phyloP scores from a whole-genome alignment of 2,113 vertebrate genomes.

The Oryzias javanicus region DNA sequence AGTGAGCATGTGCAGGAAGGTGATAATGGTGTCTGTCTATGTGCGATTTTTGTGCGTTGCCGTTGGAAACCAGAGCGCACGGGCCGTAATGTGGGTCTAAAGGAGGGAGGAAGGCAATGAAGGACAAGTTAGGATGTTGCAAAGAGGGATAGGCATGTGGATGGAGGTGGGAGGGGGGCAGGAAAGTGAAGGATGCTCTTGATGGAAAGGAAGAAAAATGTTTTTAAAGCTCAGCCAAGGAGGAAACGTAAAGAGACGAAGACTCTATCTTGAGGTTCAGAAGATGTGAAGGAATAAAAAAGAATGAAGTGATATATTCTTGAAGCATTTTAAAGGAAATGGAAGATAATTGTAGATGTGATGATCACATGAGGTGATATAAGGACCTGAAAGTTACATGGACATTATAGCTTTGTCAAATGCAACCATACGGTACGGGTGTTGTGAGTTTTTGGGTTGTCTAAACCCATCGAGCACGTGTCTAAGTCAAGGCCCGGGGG shows the following conservation, averaged over 20 bases:
- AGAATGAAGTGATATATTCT: no score
- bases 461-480: no score
- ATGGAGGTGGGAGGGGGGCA: slow-evolving; percentile 2
- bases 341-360: no score
- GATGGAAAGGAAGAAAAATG: slow-evolving; percentile 25
- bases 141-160: slow-evolving; percentile 15
- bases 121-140: slow-evolving; percentile 37
- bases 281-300: slow-evolving; percentile 9
- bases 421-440: no score
- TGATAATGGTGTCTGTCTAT: slow-evolving; percentile 23
- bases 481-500: no score
- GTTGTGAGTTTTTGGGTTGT: no score
- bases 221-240: slow-evolving; percentile 1
- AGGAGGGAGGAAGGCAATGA: slow-evolving; percentile 21
- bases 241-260: slow-evolving; percentile 22
- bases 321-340: no score
- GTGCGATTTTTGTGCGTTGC: slow-evolving; percentile 39
- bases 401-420: no score
- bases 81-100: slow-evolving; percentile 33
- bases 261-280: slow-evolving; percentile 10
- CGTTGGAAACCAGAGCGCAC: slow-evolving; percentile 35
- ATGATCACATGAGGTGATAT: no score
- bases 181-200: slow-evolving; percentile 13
- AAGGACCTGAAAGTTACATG: no score
- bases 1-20: slow-evolving; percentile 21